Evolutionary conservation across 2,888 invertebrate species (phyloP), one percentile per base, ranked within the genome.

Genomic region (Drosophila testacea): DNA sequence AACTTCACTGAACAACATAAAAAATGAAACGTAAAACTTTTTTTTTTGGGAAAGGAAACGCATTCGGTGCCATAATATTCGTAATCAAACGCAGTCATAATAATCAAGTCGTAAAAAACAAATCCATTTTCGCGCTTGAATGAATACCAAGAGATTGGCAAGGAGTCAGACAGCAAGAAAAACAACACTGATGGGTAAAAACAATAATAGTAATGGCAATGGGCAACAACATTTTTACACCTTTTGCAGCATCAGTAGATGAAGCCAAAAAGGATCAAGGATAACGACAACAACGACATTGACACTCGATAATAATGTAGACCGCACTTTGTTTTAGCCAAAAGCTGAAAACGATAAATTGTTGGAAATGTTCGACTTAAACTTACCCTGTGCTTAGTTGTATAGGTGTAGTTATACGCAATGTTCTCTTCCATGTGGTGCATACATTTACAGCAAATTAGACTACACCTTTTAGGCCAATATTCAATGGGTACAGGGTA

Each of bases 61-160:
- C 63, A 51, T 67, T 78, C 44, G 44, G 56, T 70, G 71, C 51
- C 56, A 69, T 85, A 85, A 86, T 88, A 83, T 83, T 88, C 77
- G 89, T 90, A 88, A 90, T 89, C 90, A 88, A 88, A 89, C 82
- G 88, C 89, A 89, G 84, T 88, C 90, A 84, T 90, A 90, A 90
- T 90, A 90, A 90, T 90, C 89, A 90, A 90, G 89, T 90, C 90
- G 90, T 90, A 90, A 90, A 90, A 90, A 89, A 88, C 89, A 84
- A 90, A 90, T 89, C 89, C 90, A 90, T 90, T 90, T 90, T 90
- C 77, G 77, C 86, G 81, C 88, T 90, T 84, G 77, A 89, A 75
- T 83, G 82, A 81, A 73, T 87, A 77, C 64, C 77, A 71, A 50
- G 50, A 79, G 73, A 80, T 74, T 78, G 78, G 60, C 67, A 73